Evolutionary conservation across 2,797 vertebrate genomes (phyloP).

Genomic region (Garrulus glandarius): DNA sequence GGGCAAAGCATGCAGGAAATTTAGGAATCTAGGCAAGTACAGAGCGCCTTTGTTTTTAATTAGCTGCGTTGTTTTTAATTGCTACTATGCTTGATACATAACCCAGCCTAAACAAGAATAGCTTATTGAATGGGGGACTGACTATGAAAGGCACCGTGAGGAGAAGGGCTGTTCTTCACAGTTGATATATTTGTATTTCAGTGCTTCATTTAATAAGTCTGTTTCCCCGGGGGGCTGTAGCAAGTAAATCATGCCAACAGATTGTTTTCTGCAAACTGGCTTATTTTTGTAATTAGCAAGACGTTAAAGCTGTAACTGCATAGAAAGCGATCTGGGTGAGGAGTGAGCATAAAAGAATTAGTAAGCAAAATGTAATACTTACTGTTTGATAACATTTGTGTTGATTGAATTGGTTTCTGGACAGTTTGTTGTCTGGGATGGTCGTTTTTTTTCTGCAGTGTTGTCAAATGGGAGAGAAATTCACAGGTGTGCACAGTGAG

Average conservation of each 20-base stretch:
- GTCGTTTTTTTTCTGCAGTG: fast-evolving
- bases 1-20: not conserved
- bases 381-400: conserved; percentile 7
- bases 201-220: conserved; percentile 61
- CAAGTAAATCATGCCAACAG: conserved; percentile 63
- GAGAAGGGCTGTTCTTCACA: conserved; percentile 41
- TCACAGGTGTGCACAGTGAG: not conserved
- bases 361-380: conserved; percentile 37
- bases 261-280: conserved; percentile 56
- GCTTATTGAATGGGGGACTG: conserved; percentile 57
- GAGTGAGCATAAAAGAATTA: conserved; percentile 37
- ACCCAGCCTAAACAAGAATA: conserved; percentile 62
- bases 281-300: conserved; percentile 64
- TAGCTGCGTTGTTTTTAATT: conserved; percentile 59
- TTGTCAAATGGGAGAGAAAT: not conserved
- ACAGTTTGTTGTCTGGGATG: not conserved
- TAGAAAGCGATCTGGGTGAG: conserved; percentile 27
- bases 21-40: conserved; percentile 16
- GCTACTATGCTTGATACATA: conserved; percentile 61
- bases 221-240: conserved; percentile 51
- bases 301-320: conserved; percentile 47
- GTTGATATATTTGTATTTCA: conserved; percentile 60
- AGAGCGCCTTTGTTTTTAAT: conserved; percentile 52
- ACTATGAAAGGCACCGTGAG: conserved; percentile 57
- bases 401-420: not conserved